These are phyloP conservation scores for Porites lutea DNA, from an alignment of 64 coral and sea anemone genomes.

Conservation along the genomic window DNA sequence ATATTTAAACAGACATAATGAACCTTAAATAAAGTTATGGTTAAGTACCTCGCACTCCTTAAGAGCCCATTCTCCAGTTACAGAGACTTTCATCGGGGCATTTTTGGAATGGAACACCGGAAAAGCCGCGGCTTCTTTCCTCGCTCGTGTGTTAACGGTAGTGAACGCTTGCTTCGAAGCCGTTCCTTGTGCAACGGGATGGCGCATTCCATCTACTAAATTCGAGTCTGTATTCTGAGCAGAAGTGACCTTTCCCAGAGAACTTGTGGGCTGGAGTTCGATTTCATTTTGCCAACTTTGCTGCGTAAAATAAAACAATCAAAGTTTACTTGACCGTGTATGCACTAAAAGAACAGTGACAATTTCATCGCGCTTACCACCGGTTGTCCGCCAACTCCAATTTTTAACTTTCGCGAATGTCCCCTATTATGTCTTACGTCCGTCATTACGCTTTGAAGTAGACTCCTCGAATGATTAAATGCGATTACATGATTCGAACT, in stretches of 20 bases:
- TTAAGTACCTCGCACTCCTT: slow-evolving; percentile 83
- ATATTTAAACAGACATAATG: neutral
- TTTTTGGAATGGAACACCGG: slow-evolving; percentile 78
- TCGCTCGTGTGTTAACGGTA: neutral
- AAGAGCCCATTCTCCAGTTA: slow-evolving; percentile 95
- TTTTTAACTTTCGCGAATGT: slow-evolving; percentile 78
- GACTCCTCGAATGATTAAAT: slow-evolving; percentile 28
- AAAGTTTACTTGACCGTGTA: neutral
- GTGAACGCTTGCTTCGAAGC: slow-evolving; percentile 77
- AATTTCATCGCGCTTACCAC: slow-evolving; percentile 47
- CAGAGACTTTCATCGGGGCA: slow-evolving; percentile 86
- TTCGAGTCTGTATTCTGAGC: slow-evolving; percentile 79
- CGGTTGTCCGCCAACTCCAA: slow-evolving; percentile 75
- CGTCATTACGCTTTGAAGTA: slow-evolving; percentile 59
- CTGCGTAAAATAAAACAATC: slow-evolving; percentile 53
- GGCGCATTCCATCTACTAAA: slow-evolving; percentile 34
- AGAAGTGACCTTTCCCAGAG: slow-evolving; percentile 72
- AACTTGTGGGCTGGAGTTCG: slow-evolving; percentile 82
- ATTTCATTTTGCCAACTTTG: slow-evolving; percentile 87
- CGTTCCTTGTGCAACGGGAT: slow-evolving; percentile 74
- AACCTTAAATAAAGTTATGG: neutral
- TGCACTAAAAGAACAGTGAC: no score
- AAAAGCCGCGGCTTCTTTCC: slow-evolving; percentile 61
- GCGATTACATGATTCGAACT: neutral
- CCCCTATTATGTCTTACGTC: slow-evolving; percentile 76